These are phyloP conservation scores for Cettia cetti DNA, from an alignment of 2,113 vertebrate species.

Conservation along the genomic window DNA sequence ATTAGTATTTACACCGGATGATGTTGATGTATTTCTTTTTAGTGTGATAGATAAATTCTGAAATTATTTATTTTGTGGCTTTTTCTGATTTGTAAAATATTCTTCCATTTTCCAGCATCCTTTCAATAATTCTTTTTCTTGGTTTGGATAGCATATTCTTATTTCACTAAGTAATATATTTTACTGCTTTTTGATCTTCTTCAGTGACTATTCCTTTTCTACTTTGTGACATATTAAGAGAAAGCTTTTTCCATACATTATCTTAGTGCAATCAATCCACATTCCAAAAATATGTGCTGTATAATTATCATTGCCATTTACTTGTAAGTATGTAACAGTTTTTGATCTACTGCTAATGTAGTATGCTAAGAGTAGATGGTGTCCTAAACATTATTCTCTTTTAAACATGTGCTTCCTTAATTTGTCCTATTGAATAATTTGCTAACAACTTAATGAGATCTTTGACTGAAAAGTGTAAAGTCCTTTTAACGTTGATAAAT, in stretches of 20 bases:
- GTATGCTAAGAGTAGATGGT: background rate
- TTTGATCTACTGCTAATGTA: background rate
- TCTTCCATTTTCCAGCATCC: background rate
- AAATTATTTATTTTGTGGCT: background rate
- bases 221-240: background rate
- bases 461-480: background rate
- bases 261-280: background rate
- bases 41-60: background rate
- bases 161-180: background rate
- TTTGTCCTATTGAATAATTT: background rate
- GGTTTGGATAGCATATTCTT: background rate
- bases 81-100: background rate
- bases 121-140: background rate
- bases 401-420: background rate
- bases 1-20: background rate
- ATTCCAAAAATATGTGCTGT: background rate
- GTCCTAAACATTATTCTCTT: background rate
- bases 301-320: background rate
- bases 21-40: background rate
- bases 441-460: background rate
- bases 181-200: background rate
- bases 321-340: background rate
- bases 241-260: background rate
- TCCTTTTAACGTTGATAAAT: background rate
- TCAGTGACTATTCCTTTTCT: background rate